These are phyloP conservation scores for Ptychadena robeensis DNA, from an alignment of 2,797 vertebrate genomes.

Conservation along the genomic window DNA sequence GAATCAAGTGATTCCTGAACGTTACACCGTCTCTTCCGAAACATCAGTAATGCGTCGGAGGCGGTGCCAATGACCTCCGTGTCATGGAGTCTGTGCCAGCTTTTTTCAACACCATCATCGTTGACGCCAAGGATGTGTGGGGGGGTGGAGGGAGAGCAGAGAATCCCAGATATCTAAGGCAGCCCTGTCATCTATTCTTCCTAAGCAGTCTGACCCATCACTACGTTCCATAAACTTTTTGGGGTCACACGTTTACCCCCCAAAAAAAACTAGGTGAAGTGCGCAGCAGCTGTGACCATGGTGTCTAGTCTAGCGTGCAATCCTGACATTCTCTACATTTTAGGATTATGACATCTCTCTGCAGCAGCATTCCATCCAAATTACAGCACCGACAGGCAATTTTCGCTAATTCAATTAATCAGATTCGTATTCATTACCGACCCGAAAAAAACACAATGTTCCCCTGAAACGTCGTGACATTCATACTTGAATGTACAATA, in stretches of 20 bases:
- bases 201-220: no score
- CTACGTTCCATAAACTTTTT: not conserved
- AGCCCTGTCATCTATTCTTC: no score
- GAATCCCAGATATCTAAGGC: no score
- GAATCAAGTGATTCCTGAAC: no score
- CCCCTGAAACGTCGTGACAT: not conserved
- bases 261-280: not conserved
- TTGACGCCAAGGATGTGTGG: no score
- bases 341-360: not conserved
- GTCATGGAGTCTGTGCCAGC: no score
- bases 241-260: not conserved
- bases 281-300: not conserved
- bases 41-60: no score
- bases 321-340: not conserved
- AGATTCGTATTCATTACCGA: conserved; percentile 6
- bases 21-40: no score
- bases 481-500: conserved; percentile 10
- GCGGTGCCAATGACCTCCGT: no score
- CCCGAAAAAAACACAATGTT: conserved; percentile 7
- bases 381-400: conserved; percentile 6
- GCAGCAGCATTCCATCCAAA: conserved; percentile 4
- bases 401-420: conserved; percentile 22
- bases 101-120: no score
- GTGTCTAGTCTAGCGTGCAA: not conserved
- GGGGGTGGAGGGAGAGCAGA: no score